Conservation (phyloP, 1,140 invertebrate species). For the Calosoma granatense region DNA sequence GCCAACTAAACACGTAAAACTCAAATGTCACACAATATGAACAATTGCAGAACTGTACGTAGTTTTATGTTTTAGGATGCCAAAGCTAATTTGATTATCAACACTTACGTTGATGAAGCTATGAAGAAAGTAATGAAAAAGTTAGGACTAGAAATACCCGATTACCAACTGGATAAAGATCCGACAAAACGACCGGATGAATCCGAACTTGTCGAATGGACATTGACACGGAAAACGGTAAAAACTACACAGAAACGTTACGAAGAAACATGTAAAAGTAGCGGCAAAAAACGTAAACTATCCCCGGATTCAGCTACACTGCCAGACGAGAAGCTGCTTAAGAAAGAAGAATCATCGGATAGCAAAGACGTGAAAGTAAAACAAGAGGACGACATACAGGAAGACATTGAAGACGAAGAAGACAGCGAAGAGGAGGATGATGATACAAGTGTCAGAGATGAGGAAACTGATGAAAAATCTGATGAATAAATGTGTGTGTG, state of each 20-base stretch:
- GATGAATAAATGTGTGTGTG: too few species aligned
- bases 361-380: conserved; percentile 15
- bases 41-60: background rate
- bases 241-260: background rate
- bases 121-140: conserved; percentile 65
- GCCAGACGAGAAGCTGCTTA: background rate
- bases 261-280: background rate
- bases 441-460: too few species aligned
- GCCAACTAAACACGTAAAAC: conserved; percentile 83
- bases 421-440: conserved; percentile 10
- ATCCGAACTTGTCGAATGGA: conserved; percentile 38
- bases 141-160: conserved; percentile 57
- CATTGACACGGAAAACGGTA: conserved; percentile 8
- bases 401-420: background rate
- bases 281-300: conserved; percentile 1
- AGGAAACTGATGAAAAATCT: too few species aligned
- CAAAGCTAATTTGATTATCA: conserved; percentile 81
- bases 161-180: conserved; percentile 56
- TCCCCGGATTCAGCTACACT: background rate
- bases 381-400: conserved; percentile 2
- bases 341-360: conserved; percentile 18
- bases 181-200: conserved; percentile 45
- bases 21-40: background rate
- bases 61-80: conserved; percentile 60
- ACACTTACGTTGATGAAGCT: conserved; percentile 82